Conservation (phyloP, 2,797 vertebrate species). For the Acestrorhynchus altus region DNA sequence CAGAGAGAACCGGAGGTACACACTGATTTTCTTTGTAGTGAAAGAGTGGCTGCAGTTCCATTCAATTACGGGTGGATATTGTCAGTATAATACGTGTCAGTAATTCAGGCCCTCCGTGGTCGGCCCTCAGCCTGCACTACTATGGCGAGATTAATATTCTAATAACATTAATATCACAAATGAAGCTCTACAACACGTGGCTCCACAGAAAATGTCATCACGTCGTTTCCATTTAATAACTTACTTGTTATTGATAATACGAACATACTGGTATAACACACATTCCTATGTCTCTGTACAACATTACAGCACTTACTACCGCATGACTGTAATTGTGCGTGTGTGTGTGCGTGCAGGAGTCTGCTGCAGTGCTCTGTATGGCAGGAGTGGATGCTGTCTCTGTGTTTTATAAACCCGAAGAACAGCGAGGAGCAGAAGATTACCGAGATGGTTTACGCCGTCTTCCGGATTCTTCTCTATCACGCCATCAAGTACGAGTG, state of each 20-base stretch:
- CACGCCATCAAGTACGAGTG: slow-evolving; percentile 98
- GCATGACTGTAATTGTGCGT: neutral
- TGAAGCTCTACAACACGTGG: too few relatives aligned
- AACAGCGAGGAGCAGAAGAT: slow-evolving; percentile 96
- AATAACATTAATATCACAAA: too few relatives aligned
- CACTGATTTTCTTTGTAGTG: too few relatives aligned
- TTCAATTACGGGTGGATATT: too few relatives aligned
- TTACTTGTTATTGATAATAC: too few relatives aligned
- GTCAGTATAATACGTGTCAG: too few relatives aligned
- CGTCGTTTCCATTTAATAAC: too few relatives aligned
- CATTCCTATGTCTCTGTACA: neutral
- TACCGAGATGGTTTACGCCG: slow-evolving; percentile 97
- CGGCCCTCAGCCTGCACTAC: too few relatives aligned
- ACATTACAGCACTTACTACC: slow-evolving; percentile 28
- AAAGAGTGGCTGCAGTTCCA: too few relatives aligned
- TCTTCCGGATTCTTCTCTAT: slow-evolving; percentile 97
- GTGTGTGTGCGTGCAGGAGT: slow-evolving; percentile 78
- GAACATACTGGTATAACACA: neutral
- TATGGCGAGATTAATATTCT: too few relatives aligned
- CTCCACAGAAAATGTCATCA: too few relatives aligned
- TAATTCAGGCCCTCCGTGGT: too few relatives aligned
- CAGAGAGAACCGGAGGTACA: slow-evolving; percentile 95
- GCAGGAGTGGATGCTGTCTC: slow-evolving; percentile 99
- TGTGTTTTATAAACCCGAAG: slow-evolving; percentile 91
- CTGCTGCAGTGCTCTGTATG: slow-evolving; percentile 98